Base-by-base conservation (phyloP, 2,113 vertebrate genomes). In the Ophthalmolycus amberensis region DNA sequence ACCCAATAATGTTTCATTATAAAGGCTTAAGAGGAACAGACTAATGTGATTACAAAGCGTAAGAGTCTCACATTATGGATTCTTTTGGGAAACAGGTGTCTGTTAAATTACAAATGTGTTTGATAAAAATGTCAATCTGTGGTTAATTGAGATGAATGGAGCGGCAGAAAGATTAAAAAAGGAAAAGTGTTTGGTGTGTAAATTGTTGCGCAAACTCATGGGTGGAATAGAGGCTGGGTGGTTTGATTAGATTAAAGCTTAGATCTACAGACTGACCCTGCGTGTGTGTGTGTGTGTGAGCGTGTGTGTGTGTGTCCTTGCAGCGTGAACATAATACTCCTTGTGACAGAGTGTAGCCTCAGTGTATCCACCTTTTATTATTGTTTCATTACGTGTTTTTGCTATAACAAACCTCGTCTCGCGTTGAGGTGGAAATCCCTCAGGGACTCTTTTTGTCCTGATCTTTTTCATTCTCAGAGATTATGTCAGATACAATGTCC, bases 201-300 rank as follows among this genome's bases (percentile, higher is more conserved):
- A 60, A 58, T 12, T 63, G 32, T 40, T 73, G 56, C 37, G 34
- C 34, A 32, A 56, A 60, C 54, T 73, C 80, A 82, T 9, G 16
- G 50, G 50, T 54, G 18, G 27, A 46, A 64, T n/a, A 8, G 48
- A 70, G n/a, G 72, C 56, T 73, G 65, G 73, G 60, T 85, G 67
- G 74, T 71, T 85, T 87, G 85, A 87, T 90, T 79, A 75, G 75
- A 91, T 90, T 80, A 91, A 88, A 77, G 67, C 76, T 80, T 29
- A 87, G 69, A 88, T 87, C 75, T 80, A 27, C 71, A 77, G 70
- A 84, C 77, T 63, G 38, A 40, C 8, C 8, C 38, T 1, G 2
- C 11, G 10, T 42, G 9, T 42, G 40, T 42, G 40, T 42, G 40
- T 11, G 40, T 9, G 8, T 2, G 27, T 62, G 38, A 75, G 22